phyloP scores from a whole-genome alignment of 2,113 vertebrate genomes.

The Lepus americanus region DNA sequence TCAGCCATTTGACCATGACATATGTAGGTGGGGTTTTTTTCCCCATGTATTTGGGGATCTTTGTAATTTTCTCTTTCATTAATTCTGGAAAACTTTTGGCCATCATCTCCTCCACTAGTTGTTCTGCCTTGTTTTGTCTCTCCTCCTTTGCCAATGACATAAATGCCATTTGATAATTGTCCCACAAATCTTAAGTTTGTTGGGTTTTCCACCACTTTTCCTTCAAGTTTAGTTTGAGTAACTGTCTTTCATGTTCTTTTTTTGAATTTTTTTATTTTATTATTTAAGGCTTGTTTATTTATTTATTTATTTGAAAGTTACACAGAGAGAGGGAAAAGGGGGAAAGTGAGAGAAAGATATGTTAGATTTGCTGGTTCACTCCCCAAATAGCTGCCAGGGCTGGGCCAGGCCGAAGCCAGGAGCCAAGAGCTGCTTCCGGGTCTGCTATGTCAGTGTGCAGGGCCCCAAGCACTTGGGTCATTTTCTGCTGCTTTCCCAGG shows the following conservation, averaged over 20 bases:
- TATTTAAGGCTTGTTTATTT: too few species aligned
- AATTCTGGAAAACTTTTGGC: background rate
- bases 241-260: background rate
- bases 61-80: background rate
- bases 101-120: conserved; percentile 3
- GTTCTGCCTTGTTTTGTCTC: background rate
- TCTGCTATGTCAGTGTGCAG: too few species aligned
- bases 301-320: too few species aligned
- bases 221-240: background rate
- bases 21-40: background rate
- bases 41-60: background rate
- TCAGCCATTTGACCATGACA: background rate
- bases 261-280: too few species aligned
- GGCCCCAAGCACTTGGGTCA: too few species aligned
- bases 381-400: too few species aligned
- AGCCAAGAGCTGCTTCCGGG: too few species aligned
- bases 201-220: background rate
- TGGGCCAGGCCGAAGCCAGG: too few species aligned
- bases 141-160: background rate
- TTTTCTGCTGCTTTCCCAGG: too few species aligned
- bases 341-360: too few species aligned
- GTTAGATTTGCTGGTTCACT: too few species aligned
- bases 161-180: background rate
- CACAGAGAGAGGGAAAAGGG: too few species aligned
- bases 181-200: background rate